Percentiles rank a stretch among this genome's conserved stretches.
phyloP scores from a whole-genome alignment of 2,888 invertebrate genomes.

The Deilephila elpenor region DNA sequence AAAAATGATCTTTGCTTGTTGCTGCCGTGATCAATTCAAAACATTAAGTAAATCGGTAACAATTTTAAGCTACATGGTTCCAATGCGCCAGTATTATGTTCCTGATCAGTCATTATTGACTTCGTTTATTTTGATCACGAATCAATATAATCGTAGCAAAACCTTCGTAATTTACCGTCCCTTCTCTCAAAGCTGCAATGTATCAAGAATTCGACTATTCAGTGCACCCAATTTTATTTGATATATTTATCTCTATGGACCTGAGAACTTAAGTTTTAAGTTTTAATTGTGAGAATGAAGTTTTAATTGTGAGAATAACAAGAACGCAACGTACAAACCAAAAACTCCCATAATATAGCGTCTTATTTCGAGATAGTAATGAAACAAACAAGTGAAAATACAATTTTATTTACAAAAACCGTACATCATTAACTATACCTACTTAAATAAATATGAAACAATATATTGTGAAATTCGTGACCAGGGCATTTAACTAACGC shows the following conservation, averaged over 20 bases:
- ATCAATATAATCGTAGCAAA: too few species aligned
- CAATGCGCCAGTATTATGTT: background rate
- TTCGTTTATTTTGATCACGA: too few species aligned
- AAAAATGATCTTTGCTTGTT: background rate
- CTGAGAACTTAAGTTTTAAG: too few species aligned
- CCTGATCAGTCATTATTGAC: too few species aligned
- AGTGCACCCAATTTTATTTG: too few species aligned
- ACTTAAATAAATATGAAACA: background rate
- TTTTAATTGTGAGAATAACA: too few species aligned
- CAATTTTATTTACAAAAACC: background rate
- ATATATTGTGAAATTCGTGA: slow-evolving; percentile 4
- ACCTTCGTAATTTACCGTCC: too few species aligned
- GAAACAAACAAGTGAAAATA: background rate
- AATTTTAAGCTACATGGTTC: background rate
- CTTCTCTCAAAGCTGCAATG: too few species aligned
- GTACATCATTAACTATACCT: background rate
- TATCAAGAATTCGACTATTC: too few species aligned
- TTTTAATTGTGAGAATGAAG: too few species aligned
- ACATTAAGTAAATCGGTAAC: background rate
- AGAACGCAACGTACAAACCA: background rate
- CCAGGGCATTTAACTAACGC: background rate
- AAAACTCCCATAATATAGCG: slow-evolving; percentile 4
- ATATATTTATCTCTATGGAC: too few species aligned
- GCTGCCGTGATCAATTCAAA: background rate
- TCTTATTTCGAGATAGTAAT: background rate